Percentiles rank a stretch among this genome's conserved stretches.
Conservation (phyloP, 2,888 invertebrate species). For the Nycteola revayana region DNA sequence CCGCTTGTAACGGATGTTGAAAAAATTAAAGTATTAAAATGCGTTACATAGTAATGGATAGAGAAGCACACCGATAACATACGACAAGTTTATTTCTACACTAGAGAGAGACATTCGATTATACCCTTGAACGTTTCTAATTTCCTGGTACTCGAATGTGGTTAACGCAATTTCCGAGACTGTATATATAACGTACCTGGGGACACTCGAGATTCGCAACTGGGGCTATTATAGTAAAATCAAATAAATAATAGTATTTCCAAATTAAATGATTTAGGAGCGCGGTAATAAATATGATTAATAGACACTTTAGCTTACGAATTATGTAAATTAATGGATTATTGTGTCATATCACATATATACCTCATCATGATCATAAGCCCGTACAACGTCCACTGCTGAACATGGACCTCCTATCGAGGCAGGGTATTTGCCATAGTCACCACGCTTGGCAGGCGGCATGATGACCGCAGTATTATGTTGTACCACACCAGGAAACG, state of each 20-base stretch:
- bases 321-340: too few species aligned
- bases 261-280: constrained; percentile 62
- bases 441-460: too few species aligned
- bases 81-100: constrained; percentile 61
- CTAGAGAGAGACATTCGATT: constrained; percentile 73
- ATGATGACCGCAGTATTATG: too few species aligned
- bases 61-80: constrained; percentile 45
- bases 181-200: constrained; percentile 65
- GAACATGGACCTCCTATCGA: too few species aligned
- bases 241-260: constrained; percentile 63
- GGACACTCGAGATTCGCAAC: constrained; percentile 50
- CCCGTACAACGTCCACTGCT: too few species aligned
- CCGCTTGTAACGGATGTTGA: constrained; percentile 22
- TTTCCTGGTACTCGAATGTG: constrained; percentile 78
- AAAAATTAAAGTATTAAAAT: constrained; percentile 33
- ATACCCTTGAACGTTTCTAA: constrained; percentile 79
- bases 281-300: constrained; percentile 36
- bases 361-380: too few species aligned
- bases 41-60: constrained; percentile 36
- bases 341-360: too few species aligned
- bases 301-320: too few species aligned
- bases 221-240: constrained; percentile 67
- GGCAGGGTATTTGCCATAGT: too few species aligned
- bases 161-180: constrained; percentile 80
- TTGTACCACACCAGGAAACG: too few species aligned